Evolutionary conservation across 2,888 invertebrate genomes (phyloP), one percentile per base, ranked within the genome.

Genomic region (Drosophila mulleri): DNA sequence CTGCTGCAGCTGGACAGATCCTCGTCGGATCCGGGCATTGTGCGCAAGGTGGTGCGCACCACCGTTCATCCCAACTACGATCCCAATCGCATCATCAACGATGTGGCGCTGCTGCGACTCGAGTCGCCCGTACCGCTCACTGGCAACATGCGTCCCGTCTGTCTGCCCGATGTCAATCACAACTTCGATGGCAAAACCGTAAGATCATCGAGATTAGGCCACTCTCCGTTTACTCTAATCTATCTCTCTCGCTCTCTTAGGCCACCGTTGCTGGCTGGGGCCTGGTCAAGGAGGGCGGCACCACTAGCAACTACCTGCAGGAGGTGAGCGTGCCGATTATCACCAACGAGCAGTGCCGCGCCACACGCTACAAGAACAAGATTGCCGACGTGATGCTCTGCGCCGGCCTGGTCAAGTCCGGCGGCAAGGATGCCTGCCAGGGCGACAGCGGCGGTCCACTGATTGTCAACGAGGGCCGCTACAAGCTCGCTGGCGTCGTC

Each of bases 401-500:
- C 68, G 93, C 93, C 14, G 92, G 92, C 16, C 65, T 91, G 53
- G 91, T 92, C 7, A 78, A 89, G 39, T 69, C 82, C 4, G 93
- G 93, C 18, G 92, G 92, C 69, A 92, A 92, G 70, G 92, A 92
- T 69, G 92, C 92, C 65, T 92, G 92, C 69, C 92, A 92, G 77
- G 92, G 92, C 42, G 92, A 92, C 69, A 93, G 93, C 66, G 92
- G 92, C 53, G 92, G 93, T 32, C 92, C 92, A 6, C 64, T 93
- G 67, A 90, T 89, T 72, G 90, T 92, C 53, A 80, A 85, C 42
- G 91, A 91, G 57, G 90, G 89, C 18, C 88, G 90, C 48, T 91
- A 69, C 53, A 92, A 91, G 64, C 75, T 92, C 50, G 92, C 90
- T 9, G 92, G 92, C 29, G 89, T 92, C 23, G 92, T 92, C 7